Evolutionary conservation across 2,797 vertebrate genomes (phyloP).

Genomic region (Hapalemur alaotrensis): DNA sequence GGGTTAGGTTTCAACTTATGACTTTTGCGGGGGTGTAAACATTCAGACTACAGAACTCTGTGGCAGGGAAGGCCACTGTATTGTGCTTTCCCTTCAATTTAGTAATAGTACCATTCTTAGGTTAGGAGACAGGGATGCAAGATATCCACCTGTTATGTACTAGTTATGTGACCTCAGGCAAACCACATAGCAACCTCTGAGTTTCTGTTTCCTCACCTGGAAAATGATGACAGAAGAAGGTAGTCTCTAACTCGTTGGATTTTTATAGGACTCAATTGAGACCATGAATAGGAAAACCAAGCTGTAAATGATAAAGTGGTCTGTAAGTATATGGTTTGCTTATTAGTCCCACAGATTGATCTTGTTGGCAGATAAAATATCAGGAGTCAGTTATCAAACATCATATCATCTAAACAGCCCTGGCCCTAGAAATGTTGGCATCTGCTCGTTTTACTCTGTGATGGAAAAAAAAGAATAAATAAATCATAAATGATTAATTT

Average conservation of each 20-base stretch:
- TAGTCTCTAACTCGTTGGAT: not conserved
- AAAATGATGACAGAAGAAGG: not conserved
- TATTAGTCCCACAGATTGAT: not conserved
- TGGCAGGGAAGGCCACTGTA: not conserved
- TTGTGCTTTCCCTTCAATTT: not conserved
- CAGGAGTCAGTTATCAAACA: slow-evolving; percentile 76
- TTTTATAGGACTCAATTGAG: slow-evolving; percentile 39
- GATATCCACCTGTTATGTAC: not conserved
- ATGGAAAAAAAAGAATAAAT: slow-evolving; percentile 86
- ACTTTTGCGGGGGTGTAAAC: not conserved
- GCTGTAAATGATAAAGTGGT: slow-evolving; percentile 50
- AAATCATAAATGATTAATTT: slow-evolving; percentile 91
- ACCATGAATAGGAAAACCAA: slow-evolving; percentile 56
- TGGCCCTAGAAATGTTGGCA: slow-evolving; percentile 83
- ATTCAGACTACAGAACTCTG: not conserved
- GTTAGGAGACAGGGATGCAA: not conserved
- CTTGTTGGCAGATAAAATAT: slow-evolving; percentile 54
- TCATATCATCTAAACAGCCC: slow-evolving; percentile 77
- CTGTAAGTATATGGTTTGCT: slow-evolving; percentile 47
- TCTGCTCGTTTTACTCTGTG: slow-evolving; percentile 77
- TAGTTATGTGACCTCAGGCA: not conserved
- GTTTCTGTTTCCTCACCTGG: not conserved
- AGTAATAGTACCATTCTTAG: not conserved
- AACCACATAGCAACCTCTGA: not conserved
- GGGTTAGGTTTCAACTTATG: not conserved